Evolutionary conservation across 1,140 invertebrate genomes (phyloP).

Genomic region (Procambarus virginalis): DNA sequence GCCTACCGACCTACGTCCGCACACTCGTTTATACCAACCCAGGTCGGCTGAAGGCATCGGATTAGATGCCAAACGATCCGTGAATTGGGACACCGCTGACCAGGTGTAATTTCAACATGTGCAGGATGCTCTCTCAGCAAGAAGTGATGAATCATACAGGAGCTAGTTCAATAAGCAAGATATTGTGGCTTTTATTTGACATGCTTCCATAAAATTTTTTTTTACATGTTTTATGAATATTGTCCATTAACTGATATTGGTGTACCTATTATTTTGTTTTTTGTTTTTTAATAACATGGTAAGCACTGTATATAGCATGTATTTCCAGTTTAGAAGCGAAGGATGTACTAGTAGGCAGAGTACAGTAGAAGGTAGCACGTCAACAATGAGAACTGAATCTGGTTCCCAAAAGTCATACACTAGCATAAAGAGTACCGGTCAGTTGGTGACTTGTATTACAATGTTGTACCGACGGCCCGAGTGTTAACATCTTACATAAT

Average conservation of each 20-base stretch:
- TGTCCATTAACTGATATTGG: background rate
- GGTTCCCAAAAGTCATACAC: too few relatives aligned
- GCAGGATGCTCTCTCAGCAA: conserved; percentile 13
- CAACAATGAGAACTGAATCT: too few relatives aligned
- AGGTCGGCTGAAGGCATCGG: conserved; percentile 11
- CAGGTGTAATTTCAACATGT: background rate
- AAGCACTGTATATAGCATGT: background rate
- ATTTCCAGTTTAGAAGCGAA: background rate
- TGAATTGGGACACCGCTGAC: background rate
- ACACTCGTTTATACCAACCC: conserved; percentile 10
- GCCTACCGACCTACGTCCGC: too few relatives aligned
- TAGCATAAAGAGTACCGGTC: too few relatives aligned
- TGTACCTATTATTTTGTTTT: background rate
- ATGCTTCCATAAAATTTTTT: background rate
- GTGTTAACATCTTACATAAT: too few relatives aligned
- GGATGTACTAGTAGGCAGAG: background rate
- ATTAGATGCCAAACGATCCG: conserved; percentile 6
- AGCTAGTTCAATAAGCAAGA: conserved; percentile 12
- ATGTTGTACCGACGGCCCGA: too few relatives aligned
- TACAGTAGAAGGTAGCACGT: background rate
- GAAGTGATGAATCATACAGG: conserved; percentile 12
- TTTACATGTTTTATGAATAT: background rate
- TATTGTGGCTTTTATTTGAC: conserved; percentile 12
- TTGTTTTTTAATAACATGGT: background rate
- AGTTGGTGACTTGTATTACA: too few relatives aligned